Evolutionary conservation across 1,140 invertebrate genomes (phyloP).

Genomic region (Coptotermes formosanus): DNA sequence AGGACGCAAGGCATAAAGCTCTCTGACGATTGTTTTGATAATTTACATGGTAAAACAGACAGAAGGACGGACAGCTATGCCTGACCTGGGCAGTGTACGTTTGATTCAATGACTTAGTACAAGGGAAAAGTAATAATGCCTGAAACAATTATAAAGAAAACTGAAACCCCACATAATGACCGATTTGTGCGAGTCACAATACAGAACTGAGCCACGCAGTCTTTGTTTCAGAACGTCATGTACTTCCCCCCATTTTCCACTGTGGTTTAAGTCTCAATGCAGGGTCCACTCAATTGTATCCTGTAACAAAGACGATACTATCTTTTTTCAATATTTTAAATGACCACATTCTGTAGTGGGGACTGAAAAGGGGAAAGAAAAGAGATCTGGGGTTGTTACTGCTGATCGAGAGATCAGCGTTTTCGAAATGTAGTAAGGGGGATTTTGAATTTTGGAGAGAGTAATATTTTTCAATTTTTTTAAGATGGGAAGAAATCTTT

Average conservation of each 20-base stretch:
- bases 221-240: background rate
- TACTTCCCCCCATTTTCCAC: background rate
- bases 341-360: background rate
- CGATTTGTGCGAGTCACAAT: no score
- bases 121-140: no score
- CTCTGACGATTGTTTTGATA: no score
- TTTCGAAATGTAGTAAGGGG: background rate
- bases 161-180: no score
- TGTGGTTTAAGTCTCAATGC: background rate
- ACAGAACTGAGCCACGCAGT: no score
- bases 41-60: no score
- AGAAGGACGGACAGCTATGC: no score
- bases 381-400: background rate
- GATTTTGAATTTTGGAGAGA: background rate
- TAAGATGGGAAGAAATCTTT: background rate
- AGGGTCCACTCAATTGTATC: background rate
- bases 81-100: no score
- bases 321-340: slow-evolving; percentile 18
- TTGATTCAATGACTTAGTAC: no score
- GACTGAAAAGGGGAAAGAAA: background rate
- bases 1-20: no score
- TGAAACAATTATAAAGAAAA: no score
- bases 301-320: background rate
- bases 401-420: background rate
- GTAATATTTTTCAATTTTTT: background rate